Conservation (phyloP, 2,888 invertebrate genomes). For the Chydorus sphaericus region DNA sequence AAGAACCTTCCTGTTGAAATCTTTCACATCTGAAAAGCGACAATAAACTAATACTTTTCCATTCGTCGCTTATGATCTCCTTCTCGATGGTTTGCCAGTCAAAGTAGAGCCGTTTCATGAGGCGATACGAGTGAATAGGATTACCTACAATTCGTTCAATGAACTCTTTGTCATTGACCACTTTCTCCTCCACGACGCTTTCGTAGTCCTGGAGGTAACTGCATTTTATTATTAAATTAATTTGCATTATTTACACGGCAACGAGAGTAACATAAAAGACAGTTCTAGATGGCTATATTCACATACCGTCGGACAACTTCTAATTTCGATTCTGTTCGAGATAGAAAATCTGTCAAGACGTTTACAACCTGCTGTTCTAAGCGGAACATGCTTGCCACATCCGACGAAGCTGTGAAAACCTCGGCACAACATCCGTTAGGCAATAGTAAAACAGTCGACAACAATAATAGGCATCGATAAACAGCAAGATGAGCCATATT, state of each 20-base stretch:
- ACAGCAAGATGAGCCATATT: no score
- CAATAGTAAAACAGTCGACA: no score
- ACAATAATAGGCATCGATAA: no score
- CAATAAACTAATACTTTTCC: no score
- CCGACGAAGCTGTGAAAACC: constrained; percentile 19
- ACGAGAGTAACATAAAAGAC: no score
- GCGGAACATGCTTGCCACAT: constrained; percentile 17
- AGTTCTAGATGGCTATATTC: no score
- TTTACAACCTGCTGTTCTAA: constrained; percentile 20
- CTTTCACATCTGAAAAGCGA: no score
- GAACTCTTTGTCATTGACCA: constrained; percentile 14
- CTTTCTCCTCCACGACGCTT: background rate
- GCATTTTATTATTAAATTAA: no score
- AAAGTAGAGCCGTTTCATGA: constrained; percentile 24
- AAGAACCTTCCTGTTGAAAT: background rate
- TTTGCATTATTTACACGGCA: no score
- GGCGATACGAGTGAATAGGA: constrained; percentile 25
- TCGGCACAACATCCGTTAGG: no score
- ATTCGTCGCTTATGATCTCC: constrained; percentile 17
- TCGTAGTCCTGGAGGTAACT: constrained; percentile 1
- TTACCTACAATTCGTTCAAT: constrained; percentile 22
- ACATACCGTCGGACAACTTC: constrained; percentile 18
- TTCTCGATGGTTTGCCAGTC: constrained; percentile 22
- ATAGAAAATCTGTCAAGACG: constrained; percentile 19
- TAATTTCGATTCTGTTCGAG: constrained; percentile 18